Conservation (phyloP, 1,140 invertebrate species). For the Tetragonula clypearis region DNA sequence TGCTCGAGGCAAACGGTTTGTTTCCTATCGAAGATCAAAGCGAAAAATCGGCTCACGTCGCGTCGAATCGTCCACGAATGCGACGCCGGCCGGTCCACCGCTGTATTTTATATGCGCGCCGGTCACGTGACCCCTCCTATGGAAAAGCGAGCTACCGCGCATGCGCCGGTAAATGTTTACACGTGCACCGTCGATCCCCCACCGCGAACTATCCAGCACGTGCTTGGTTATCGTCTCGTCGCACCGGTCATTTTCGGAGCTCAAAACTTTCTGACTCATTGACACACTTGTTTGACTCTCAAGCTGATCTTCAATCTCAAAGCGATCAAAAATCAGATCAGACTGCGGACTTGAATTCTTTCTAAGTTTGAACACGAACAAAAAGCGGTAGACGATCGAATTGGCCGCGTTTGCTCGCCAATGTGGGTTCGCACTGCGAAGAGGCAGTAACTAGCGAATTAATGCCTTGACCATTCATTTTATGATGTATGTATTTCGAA, state of each 20-base stretch:
- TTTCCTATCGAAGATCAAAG: background rate
- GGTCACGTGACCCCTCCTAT: constrained; percentile 75
- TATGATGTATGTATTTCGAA: constrained; percentile 16
- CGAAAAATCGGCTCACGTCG: background rate
- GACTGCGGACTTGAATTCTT: background rate
- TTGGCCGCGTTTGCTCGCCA: background rate
- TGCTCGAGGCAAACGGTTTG: background rate
- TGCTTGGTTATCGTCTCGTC: constrained; percentile 18
- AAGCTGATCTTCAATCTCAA: too few species aligned
- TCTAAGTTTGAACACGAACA: background rate
- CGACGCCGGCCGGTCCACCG: constrained; percentile 77
- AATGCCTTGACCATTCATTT: constrained; percentile 19
- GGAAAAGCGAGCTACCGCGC: constrained; percentile 60
- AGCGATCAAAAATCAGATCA: background rate
- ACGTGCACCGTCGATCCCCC: constrained; percentile 65
- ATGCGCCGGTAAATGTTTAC: constrained; percentile 79
- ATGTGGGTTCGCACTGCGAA: too few species aligned
- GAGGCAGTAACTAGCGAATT: background rate
- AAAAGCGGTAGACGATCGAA: background rate
- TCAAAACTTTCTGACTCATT: too few species aligned
- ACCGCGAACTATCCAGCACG: constrained; percentile 39
- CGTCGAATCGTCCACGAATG: constrained; percentile 57
- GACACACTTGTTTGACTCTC: too few species aligned
- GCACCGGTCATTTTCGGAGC: too few species aligned
- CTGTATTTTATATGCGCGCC: constrained; percentile 73